These are phyloP conservation scores for Drosophila kanapiae DNA, from an alignment of 1,140 invertebrate species.

Conservation along the genomic window DNA sequence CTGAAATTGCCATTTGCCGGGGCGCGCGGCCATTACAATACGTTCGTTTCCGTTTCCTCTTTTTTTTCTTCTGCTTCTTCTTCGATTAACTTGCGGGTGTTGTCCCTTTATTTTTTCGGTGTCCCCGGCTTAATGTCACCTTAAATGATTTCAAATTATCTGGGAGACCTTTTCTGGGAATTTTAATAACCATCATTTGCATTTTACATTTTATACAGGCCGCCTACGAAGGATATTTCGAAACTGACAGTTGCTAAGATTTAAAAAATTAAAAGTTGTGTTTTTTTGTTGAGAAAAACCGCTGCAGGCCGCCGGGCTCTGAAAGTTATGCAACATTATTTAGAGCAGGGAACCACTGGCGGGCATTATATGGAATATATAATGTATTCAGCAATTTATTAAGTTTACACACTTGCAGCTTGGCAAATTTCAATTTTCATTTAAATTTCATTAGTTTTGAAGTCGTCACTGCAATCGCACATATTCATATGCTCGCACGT, in stretches of 20 bases:
- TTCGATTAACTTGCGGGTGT: conserved; percentile 19
- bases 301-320: not conserved
- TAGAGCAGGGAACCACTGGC: conserved; percentile 7
- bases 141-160: conserved; percentile 73
- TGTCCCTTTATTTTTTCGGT: conserved; percentile 30
- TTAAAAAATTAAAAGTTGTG: conserved; percentile 49
- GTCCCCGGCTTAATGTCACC: conserved; percentile 67
- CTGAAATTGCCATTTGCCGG: conserved; percentile 32
- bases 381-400: conserved; percentile 55
- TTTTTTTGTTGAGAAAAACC: too few species aligned
- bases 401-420: conserved; percentile 43
- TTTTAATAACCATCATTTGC: conserved; percentile 56
- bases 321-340: conserved; percentile 56
- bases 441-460: conserved; percentile 74
- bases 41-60: conserved; percentile 24
- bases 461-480: conserved; percentile 33
- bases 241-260: conserved; percentile 25
- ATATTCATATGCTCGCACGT: conserved; percentile 55
- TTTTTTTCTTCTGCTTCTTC: not conserved
- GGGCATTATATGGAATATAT: conserved; percentile 21
- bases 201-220: conserved; percentile 17
- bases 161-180: conserved; percentile 30
- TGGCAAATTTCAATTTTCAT: conserved; percentile 29
- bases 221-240: not conserved
- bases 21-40: conserved; percentile 5